Conservation (phyloP, 1,140 invertebrate genomes). For the Diplogasteroides magnus region DNA sequence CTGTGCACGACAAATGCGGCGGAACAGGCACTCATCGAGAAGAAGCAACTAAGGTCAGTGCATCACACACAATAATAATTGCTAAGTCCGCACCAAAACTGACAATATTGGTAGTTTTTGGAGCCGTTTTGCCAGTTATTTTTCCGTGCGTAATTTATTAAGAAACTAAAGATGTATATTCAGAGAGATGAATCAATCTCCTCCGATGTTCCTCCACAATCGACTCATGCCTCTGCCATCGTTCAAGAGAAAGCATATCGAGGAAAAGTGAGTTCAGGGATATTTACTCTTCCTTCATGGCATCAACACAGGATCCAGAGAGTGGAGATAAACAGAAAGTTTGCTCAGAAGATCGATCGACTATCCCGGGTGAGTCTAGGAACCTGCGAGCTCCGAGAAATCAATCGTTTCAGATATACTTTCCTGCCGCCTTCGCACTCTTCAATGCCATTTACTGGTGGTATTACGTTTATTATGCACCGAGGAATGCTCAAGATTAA, state of each 20-base stretch:
- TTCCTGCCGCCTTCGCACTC: background rate
- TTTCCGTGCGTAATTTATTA: no score
- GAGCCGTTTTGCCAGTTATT: no score
- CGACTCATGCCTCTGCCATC: background rate
- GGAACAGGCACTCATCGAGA: conserved; percentile 19
- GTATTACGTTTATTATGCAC: background rate
- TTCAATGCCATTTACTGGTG: background rate
- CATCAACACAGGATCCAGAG: background rate
- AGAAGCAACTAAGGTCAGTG: conserved; percentile 31
- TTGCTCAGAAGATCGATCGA: background rate
- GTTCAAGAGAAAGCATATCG: background rate
- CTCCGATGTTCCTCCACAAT: background rate
- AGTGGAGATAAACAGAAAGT: background rate
- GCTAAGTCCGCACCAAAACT: no score
- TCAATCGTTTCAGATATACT: no score
- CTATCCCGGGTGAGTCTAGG: background rate
- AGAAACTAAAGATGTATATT: background rate
- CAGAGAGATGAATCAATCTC: background rate
- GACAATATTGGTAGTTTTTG: no score
- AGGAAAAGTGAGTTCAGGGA: background rate
- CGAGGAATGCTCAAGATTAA: no score
- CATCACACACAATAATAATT: no score
- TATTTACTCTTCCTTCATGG: background rate
- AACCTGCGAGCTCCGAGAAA: no score
- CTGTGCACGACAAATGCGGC: conserved; percentile 8